Evolutionary conservation across 2,797 vertebrate species (phyloP), one percentile per base, ranked within the genome.

Genomic region (Macrochelys suwanniensis): DNA sequence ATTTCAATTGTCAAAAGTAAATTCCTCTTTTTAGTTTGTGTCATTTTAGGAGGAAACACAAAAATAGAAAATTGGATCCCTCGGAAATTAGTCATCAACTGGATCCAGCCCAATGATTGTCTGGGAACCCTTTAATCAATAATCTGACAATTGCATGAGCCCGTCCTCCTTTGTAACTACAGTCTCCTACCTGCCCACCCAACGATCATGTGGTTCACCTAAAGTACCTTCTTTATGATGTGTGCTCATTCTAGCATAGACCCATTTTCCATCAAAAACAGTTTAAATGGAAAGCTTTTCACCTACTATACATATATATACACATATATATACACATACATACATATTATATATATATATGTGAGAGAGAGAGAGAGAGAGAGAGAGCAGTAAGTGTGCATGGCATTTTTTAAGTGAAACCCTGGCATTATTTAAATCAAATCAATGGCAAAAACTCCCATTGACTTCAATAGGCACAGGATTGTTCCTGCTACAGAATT

Each of bases 61-160:
- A 89, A 82, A 17, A 65, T 2, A 28, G 76, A 88, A 96, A 95
- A 85, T 47, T 21, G 65, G 2, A 90, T 86, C 15, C 37, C 50
- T 93, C 82, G 45, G 76, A 53, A 61, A 6, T 42, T 49, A 50
- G 45, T 25, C 71, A 53, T 89, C 83, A 82, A 90, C 90, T 84
- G 81, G 80, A 85, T 65, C 25, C 45, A 93, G 37, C 8, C 26
- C 87, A 49, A 7, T 54, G 86, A 54, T 49, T 85, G 87, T 68
- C 96, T 92, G 78, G 19, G 13, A 50, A 57, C 68, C 50, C 87
- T 7, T 61, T 89, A 85, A 92, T 85, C 91, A 54, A 33, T 53
- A 21, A 89, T 85, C 87, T 85, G 91, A 85, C 87, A 92, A 87
- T 79, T 89, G 87, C 33, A 78, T 92, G 19, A 49, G 54, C 45